phyloP scores from a whole-genome alignment of 1,140 invertebrate genomes.

The Bombus sylvicola region DNA sequence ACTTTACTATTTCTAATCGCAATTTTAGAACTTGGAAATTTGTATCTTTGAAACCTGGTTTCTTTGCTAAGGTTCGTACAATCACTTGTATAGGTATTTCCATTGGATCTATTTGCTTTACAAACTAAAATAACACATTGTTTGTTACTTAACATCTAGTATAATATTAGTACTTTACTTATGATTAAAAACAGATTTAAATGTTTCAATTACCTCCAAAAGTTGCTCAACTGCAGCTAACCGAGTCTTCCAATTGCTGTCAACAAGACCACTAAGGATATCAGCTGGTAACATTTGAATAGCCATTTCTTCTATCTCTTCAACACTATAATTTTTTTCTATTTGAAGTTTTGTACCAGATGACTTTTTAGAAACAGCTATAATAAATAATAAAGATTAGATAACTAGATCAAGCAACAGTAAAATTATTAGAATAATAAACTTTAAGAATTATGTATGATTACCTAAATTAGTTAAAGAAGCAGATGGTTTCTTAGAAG shows the following conservation, averaged over 20 bases:
- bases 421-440: not conserved
- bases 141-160: not conserved
- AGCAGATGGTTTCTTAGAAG: constrained; percentile 71
- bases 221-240: constrained; percentile 91
- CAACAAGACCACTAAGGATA: constrained; percentile 87
- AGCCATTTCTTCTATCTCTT: constrained; percentile 89
- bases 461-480: constrained; percentile 69
- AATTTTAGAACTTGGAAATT: constrained; percentile 96
- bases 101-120: constrained; percentile 85
- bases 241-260: constrained; percentile 94
- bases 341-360: constrained; percentile 74
- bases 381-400: constrained; percentile 12
- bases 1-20: constrained; percentile 90
- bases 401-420: no score
- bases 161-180: not conserved
- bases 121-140: constrained; percentile 75
- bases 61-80: constrained; percentile 89
- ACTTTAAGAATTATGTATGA: not conserved
- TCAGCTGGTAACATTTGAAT: constrained; percentile 85
- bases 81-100: constrained; percentile 90
- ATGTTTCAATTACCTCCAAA: constrained; percentile 79
- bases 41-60: constrained; percentile 95
- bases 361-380: constrained; percentile 74
- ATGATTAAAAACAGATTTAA: not conserved
- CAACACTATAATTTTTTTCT: constrained; percentile 80